Base-by-base conservation (phyloP, 2,888 invertebrate species). In the Tetheella fluctuosa region DNA sequence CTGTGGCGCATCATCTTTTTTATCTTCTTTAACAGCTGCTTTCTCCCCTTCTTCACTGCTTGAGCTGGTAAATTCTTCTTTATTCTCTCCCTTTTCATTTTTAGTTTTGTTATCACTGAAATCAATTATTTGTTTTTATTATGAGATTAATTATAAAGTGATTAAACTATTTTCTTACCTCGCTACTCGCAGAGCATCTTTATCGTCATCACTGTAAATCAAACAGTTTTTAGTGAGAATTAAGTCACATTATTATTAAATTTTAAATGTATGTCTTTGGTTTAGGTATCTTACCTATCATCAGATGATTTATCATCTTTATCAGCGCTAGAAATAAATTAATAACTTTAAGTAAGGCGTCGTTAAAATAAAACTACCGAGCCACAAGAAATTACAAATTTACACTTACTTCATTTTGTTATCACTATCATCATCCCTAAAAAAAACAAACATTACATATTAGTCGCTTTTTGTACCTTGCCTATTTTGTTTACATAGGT, bases 131-230 rank as follows among this genome's bases (percentile, higher is more conserved):
- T 5, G 6, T 55, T 25, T 12, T 34, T 13, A 12, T 30, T 23
- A 48, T 20, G 48, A 6, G 3, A 48, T 20, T 20, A 5, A n/a
- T 2, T 0, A 20, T 20, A n/a, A 20, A 15, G 17, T 20, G 15
- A 63, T 30, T 28, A 39, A 39, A 57, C 48, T 20, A 37, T n/a
- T 34, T 5, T 56, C 64, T 71, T 70, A 79, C 77, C 67, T 71
- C 15, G 34, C 52, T 56, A 76, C 48, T 61, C 79, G 74, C 17
- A 78, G 57, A 28, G 37, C 64, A 25, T 66, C 70, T 37, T 71
- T 73, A 5, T 65, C 48, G 17, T 37, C 37, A 15, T 48, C 48
- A 48, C 48, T 48, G 6, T 17, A 48, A 48, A 48, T 48, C 6
- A 42, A n/a, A 42, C 1, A 8, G 2, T 20, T 48, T 48, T 48